These are phyloP conservation scores for Halocynthia aurantium DNA, from an alignment of 23 tunicate genomes.

Conservation along the genomic window DNA sequence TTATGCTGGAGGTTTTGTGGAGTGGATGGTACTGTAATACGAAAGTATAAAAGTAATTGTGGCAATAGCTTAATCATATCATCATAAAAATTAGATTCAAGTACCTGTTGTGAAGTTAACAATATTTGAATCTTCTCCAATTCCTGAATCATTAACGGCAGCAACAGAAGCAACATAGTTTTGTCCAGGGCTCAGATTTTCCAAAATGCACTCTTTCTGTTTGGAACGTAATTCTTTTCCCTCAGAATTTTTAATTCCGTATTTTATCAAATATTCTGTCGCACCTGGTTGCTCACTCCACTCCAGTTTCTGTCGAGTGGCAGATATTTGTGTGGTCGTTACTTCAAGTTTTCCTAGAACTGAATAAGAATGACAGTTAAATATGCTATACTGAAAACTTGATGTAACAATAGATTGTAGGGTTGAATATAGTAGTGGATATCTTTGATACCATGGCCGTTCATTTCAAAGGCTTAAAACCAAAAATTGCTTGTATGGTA, in stretches of 20 bases:
- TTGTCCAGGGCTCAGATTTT: background rate
- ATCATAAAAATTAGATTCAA: background rate
- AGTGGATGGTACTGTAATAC: background rate
- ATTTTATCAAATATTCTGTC: background rate
- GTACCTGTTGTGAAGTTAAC: slow-evolving; percentile 1
- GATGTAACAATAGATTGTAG: too few species aligned
- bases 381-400: too few species aligned
- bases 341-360: background rate
- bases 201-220: background rate
- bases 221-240: background rate
- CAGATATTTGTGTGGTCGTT: background rate
- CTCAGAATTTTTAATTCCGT: background rate
- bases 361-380: background rate
- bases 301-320: background rate
- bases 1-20: background rate
- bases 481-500: too few species aligned
- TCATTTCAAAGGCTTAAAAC: too few species aligned
- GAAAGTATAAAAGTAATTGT: background rate
- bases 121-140: background rate
- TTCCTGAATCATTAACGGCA: background rate
- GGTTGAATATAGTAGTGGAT: too few species aligned
- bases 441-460: too few species aligned
- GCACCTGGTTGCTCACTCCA: background rate
- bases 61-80: background rate
- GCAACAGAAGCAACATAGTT: background rate